Conservation (phyloP, 2,888 invertebrate genomes). For the Eilema griseolum region DNA sequence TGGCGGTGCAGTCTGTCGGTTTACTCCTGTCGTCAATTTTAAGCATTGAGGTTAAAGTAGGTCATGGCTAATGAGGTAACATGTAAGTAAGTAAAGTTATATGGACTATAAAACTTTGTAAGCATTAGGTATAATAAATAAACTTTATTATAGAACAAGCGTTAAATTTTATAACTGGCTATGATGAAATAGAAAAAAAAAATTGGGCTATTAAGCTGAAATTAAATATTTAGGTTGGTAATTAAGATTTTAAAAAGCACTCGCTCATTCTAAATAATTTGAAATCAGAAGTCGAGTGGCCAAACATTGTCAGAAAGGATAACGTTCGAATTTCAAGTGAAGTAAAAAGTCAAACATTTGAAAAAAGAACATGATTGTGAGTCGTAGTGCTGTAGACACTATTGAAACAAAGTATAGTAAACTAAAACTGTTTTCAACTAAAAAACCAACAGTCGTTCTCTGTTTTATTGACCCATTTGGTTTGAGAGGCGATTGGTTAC, state of each 20-base stretch:
- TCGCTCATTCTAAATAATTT: conserved; percentile 10
- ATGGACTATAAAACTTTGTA: conserved; percentile 12
- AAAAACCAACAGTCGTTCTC: conserved; percentile 66
- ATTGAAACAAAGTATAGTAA: conserved; percentile 64
- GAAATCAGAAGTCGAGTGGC: conserved; percentile 19
- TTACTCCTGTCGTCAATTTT: conserved; percentile 38
- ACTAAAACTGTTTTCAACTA: conserved; percentile 61
- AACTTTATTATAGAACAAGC: conserved; percentile 6
- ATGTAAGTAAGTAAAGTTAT: conserved; percentile 13
- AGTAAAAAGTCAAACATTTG: conserved; percentile 45
- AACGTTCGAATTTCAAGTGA: conserved; percentile 36
- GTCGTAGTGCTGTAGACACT: conserved; percentile 58
- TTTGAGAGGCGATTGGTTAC: conserved; percentile 70
- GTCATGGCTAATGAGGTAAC: conserved; percentile 31
- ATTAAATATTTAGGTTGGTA: conserved; percentile 1
- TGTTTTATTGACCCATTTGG: conserved; percentile 71
- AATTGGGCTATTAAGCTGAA: background rate
- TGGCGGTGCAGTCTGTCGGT: conserved; percentile 38
- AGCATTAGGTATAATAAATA: background rate
- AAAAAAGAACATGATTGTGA: conserved; percentile 53
- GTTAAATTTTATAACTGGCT: background rate
- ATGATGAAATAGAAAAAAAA: background rate
- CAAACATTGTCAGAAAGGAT: conserved; percentile 21
- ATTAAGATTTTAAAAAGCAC: background rate
- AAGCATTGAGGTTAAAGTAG: conserved; percentile 30